A percentile compares a stretch with the other conserved stretches of the same genome.
Evolutionary conservation across 2,113 vertebrate species (phyloP).

Genomic region (Hystrix cristata): DNA sequence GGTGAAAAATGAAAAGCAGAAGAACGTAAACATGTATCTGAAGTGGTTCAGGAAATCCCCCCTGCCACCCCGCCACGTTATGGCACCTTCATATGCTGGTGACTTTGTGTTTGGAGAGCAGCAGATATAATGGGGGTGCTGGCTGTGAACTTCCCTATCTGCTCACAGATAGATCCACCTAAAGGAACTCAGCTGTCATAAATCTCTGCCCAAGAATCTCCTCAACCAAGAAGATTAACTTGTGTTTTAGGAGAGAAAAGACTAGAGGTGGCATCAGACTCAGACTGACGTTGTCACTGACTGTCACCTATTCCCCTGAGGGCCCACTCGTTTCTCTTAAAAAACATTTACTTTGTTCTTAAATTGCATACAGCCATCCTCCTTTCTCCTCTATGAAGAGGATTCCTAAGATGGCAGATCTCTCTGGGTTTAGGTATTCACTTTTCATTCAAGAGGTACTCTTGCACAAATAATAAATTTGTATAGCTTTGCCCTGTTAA

Average conservation of each 20-base stretch:
- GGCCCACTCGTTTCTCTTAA: neutral
- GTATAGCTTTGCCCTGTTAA: neutral
- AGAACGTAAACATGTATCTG: neutral
- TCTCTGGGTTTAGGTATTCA: neutral
- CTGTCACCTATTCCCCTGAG: neutral
- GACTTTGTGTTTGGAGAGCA: neutral
- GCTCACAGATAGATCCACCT: neutral
- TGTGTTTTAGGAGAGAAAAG: neutral
- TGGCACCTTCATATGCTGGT: neutral
- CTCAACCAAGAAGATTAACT: neutral
- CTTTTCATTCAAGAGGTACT: neutral
- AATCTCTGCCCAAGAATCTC: neutral
- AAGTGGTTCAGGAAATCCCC: neutral
- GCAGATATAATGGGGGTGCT: neutral
- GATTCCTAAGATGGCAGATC: neutral
- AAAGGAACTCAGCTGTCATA: neutral
- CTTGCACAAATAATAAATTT: neutral
- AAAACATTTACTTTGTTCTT: neutral
- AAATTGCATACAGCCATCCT: neutral
- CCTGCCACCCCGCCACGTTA: neutral
- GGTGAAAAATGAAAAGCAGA: neutral
- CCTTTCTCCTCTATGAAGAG: neutral
- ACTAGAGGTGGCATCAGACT: neutral
- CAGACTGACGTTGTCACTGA: neutral
- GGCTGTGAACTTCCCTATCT: neutral